Conservation (phyloP, 2,888 invertebrate genomes). For the Caenorhabditis sp. region DNA sequence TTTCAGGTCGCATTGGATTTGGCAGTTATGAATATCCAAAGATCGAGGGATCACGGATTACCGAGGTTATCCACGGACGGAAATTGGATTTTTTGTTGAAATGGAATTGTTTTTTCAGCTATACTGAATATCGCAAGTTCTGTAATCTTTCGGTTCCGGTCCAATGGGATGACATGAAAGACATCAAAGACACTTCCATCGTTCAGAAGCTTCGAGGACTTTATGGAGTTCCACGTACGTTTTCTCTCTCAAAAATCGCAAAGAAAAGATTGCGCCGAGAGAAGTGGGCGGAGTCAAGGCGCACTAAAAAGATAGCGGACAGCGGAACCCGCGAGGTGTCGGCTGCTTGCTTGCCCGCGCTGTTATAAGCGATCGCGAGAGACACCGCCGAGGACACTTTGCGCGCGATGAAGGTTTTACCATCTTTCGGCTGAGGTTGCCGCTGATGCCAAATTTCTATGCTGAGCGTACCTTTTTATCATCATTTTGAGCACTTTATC, state of each 20-base stretch:
- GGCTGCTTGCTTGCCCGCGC: slow-evolving; percentile 5
- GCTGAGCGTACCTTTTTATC: slow-evolving; percentile 55
- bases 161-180: slow-evolving; percentile 88
- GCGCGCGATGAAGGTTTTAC: slow-evolving; percentile 62
- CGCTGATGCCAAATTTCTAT: slow-evolving; percentile 46
- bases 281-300: slow-evolving; percentile 41
- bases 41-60: slow-evolving; percentile 93
- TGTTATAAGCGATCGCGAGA: slow-evolving; percentile 27
- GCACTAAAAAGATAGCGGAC: slow-evolving; percentile 29
- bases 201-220: slow-evolving; percentile 87
- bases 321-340: slow-evolving; percentile 49
- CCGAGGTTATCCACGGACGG: slow-evolving; percentile 80
- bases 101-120: slow-evolving; percentile 81
- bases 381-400: neutral
- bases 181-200: slow-evolving; percentile 85
- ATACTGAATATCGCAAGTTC: slow-evolving; percentile 89
- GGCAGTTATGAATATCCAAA: slow-evolving; percentile 95
- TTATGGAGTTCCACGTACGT: slow-evolving; percentile 88
- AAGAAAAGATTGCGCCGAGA: neutral
- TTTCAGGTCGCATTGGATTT: slow-evolving; percentile 89
- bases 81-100: no score
- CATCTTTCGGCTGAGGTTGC: slow-evolving; percentile 60
- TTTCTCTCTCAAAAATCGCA: neutral
- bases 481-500: neutral
- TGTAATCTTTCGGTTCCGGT: slow-evolving; percentile 89